These are phyloP conservation scores for Plestiodon gilberti DNA, from an alignment of 2,113 vertebrate species.

Conservation along the genomic window DNA sequence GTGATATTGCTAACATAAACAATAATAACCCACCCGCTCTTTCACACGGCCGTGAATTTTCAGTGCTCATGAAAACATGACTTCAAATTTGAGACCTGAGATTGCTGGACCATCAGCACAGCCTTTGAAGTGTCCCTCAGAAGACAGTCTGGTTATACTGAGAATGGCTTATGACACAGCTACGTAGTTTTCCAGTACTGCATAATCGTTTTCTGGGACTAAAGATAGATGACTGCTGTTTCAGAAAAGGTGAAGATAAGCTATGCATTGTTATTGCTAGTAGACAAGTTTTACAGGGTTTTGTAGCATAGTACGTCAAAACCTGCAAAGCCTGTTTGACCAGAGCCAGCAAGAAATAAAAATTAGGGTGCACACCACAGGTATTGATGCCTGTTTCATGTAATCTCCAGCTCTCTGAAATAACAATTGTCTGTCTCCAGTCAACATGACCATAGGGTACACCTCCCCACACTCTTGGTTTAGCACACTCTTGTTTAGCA, in stretches of 20 bases:
- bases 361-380: neutral
- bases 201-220: neutral
- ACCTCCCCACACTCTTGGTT: neutral
- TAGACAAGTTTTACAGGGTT: neutral
- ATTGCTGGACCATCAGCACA: neutral
- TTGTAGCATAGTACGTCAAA: neutral
- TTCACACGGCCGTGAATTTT: neutral
- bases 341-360: neutral
- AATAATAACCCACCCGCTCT: neutral
- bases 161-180: neutral
- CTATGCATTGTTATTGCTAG: neutral
- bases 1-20: neutral
- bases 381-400: neutral
- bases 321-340: neutral
- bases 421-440: neutral
- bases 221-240: neutral
- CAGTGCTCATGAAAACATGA: neutral
- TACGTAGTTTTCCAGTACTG: neutral
- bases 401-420: neutral
- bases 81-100: neutral
- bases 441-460: neutral
- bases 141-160: neutral
- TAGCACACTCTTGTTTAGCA: neutral
- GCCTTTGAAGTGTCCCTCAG: neutral
- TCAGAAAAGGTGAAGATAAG: neutral